Evolutionary conservation across 2,888 invertebrate species (phyloP), one percentile per base, ranked within the genome.

Genomic region (Platyscelio sp.): DNA sequence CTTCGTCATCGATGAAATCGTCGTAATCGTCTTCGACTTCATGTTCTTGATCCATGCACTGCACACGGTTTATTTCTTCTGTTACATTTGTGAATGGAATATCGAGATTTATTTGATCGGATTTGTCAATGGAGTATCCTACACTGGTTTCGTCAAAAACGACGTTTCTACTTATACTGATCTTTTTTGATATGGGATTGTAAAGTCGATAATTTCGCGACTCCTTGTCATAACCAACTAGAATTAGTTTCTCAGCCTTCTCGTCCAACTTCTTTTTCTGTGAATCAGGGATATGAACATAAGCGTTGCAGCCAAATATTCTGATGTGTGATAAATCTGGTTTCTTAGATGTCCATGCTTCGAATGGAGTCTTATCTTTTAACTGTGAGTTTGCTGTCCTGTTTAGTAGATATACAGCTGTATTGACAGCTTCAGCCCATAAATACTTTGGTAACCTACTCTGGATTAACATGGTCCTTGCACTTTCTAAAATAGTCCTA

Each of bases 401-500:
- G 24, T 54, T 54, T 15, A 24, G 33, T 5, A 38, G 15, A 51
- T 68, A 68, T 22, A 54, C 54, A 4, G 68, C 68, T 13, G 68
- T 68, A 33, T 76, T 86, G 1, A 84, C 83, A 0, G 87, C 88
- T 78, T 93, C 91, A 0, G 89, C 85, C 87, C 88, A 88, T 26
- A 87, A 22, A 0, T 3, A 61, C 1, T 20, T 18, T 11, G 86
- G 82, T 3, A 87, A 26, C 7, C 61, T 15, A n/a, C 72, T 78
- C 7, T 77, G 74, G 2, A 63, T 40, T 0, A 88, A 18, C 89
- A 89, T 84, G 2, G 86, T 84, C 9, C 86, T 49, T 0, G 87
- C 79, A 38, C 82, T 54, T 49, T 87, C 86, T 3, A 86, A 51
- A 11, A 87, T 86, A 5, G 87, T 87, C 1, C 87, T 49, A 46